Evolutionary conservation across 1,140 invertebrate genomes (phyloP).

Genomic region (Harlomillsia oculata): DNA sequence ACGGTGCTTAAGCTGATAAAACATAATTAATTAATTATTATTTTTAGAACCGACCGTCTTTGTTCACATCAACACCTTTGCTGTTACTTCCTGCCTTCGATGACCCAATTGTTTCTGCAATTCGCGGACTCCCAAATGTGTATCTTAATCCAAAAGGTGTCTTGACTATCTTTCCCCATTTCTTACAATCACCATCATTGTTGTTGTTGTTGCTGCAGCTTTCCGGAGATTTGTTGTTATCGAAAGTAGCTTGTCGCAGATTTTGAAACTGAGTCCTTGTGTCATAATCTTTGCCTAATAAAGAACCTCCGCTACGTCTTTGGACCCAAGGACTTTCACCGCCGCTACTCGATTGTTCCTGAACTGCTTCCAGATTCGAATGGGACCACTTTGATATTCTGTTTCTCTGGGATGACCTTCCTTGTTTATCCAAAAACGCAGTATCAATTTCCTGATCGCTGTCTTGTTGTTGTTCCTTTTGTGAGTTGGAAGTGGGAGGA

Average conservation of each 20-base stretch:
- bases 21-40: too few species aligned
- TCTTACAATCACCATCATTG: constrained; percentile 13
- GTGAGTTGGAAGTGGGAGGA: neutral
- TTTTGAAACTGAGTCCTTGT: too few species aligned
- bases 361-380: constrained; percentile 29
- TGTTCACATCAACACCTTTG: too few species aligned
- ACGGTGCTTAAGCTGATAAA: too few species aligned
- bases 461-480: neutral
- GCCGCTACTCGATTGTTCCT: constrained; percentile 23
- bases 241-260: constrained; percentile 8
- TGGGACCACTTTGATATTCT: constrained; percentile 32
- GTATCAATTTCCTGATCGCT: constrained; percentile 23
- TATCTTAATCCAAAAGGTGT: constrained; percentile 35
- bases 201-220: neutral
- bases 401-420: constrained; percentile 59
- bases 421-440: constrained; percentile 59
- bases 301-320: constrained; percentile 16
- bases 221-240: neutral
- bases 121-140: constrained; percentile 31
- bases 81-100: too few species aligned
- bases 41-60: too few species aligned
- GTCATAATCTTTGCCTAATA: neutral
- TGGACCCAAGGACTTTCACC: constrained; percentile 28
- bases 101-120: constrained; percentile 6
- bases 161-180: constrained; percentile 35